Conservation (phyloP, 1,140 invertebrate species). For the Drosophila takahashii region DNA sequence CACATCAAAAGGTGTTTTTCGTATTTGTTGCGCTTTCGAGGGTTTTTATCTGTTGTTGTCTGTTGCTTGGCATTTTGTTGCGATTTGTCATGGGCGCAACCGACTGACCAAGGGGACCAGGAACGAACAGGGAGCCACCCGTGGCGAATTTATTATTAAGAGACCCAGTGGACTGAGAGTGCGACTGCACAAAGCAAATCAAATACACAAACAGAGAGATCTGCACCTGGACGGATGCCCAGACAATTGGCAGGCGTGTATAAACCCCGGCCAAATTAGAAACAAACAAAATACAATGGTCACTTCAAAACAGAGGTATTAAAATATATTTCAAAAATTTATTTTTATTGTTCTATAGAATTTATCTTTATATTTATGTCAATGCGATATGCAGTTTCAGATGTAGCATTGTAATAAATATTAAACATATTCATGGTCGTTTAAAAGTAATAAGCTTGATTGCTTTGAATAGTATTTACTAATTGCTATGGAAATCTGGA, state of each 20-base stretch:
- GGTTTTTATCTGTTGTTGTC: conserved; percentile 52
- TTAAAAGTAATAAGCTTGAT: conserved; percentile 2
- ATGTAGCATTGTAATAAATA: background rate
- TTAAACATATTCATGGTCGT: background rate
- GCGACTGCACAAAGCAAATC: conserved; percentile 41
- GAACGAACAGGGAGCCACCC: conserved; percentile 30
- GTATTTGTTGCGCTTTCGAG: conserved; percentile 55
- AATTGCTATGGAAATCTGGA: background rate
- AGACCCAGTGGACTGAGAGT: conserved; percentile 16
- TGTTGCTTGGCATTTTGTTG: conserved; percentile 65
- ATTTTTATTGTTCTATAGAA: background rate
- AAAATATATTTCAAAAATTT: too few relatives aligned
- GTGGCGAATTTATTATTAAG: conserved; percentile 72
- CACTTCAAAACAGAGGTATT: background rate
- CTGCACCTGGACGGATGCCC: conserved; percentile 57
- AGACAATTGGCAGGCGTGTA: conserved; percentile 18
- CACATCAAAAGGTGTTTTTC: conserved; percentile 69
- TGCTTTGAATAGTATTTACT: background rate
- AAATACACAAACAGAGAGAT: conserved; percentile 32
- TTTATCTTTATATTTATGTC: background rate
- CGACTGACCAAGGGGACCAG: conserved; percentile 27
- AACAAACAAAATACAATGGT: conserved; percentile 16
- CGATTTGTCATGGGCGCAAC: conserved; percentile 70
- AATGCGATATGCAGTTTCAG: background rate
- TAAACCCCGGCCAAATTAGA: conserved; percentile 22